Evolutionary conservation across 2,888 invertebrate genomes (phyloP).

Genomic region (Pollenia griseotomentosa): DNA sequence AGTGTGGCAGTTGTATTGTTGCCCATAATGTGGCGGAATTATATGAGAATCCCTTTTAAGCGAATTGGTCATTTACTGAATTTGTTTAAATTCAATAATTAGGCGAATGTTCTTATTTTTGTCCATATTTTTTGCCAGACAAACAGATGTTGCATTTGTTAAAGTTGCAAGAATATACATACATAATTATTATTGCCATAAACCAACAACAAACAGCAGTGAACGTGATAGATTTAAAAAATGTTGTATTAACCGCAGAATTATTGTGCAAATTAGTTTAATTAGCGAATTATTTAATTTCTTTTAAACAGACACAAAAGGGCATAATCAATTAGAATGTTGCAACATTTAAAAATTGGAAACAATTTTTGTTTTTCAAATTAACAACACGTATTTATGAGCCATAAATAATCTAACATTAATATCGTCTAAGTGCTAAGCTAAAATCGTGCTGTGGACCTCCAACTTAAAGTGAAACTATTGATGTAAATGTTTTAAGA

Average conservation of each 20-base stretch:
- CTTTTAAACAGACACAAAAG: conserved; percentile 6
- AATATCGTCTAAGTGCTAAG: too few species aligned
- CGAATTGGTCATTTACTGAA: conserved; percentile 27
- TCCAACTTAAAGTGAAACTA: too few species aligned
- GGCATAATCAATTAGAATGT: conserved; percentile 14
- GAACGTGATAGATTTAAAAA: conserved; percentile 66
- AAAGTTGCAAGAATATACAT: neutral
- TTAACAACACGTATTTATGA: too few species aligned
- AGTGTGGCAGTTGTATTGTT: neutral
- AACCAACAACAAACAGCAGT: conserved; percentile 11
- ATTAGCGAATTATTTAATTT: conserved; percentile 37
- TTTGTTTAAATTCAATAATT: conserved; percentile 37
- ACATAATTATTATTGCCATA: conserved; percentile 43
- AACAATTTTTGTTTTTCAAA: too few species aligned
- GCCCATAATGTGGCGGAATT: conserved; percentile 30
- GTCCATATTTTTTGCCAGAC: conserved; percentile 4
- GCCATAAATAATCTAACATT: too few species aligned
- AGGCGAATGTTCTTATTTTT: neutral
- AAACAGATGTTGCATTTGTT: conserved; percentile 42
- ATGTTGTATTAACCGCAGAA: conserved; percentile 49
- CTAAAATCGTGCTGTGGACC: too few species aligned
- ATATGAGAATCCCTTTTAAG: conserved; percentile 34
- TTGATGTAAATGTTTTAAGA: too few species aligned
- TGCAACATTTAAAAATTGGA: neutral
- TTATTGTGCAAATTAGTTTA: conserved; percentile 53